Evolutionary conservation across 1,140 invertebrate species (phyloP), one percentile per base, ranked within the genome.

Genomic region (Macrobrachium rosenbergii): DNA sequence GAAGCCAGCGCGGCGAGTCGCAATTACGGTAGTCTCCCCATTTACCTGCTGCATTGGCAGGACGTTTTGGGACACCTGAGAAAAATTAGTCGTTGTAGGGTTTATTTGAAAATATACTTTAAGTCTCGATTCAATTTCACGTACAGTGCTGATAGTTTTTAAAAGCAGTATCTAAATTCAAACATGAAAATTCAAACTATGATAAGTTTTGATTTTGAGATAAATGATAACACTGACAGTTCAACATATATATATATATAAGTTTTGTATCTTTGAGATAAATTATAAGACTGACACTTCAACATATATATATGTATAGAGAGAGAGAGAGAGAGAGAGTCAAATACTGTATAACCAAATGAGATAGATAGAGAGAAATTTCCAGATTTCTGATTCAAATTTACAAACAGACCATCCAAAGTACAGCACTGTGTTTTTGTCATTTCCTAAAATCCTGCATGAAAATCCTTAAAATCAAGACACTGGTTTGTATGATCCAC

Each of bases 11-110:
- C 0, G 96, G 96, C 1, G 94, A 93, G 91, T 97, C 96, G 90
- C 96, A 97, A 80, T 90, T 90, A 60, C 94, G 93, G 89, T 95
- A 96, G 91, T 96, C 95, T 16, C 96, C 96, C 95, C 95, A 97
- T 90, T 92, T 94, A 0, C 96, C 96, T 37, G 96, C 96, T 0
- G 93, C 92, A 28, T 93, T 87, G 37, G 78, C 73, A 10, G 83
- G 92, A 91, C 90, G 95, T 94, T 16, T 93, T 92, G 21, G 89
- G 91, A 82, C 95, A 94, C 91, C 97, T 98, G 91, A 96, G 98
- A 7, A 21, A 28, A 52, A 10, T 8, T 52, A 5, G 12, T 52
- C 52, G 2, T 52, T 8, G 52, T 52, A 52, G 12, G 52, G 0
- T 52, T 2, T 0, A 10, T 52, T 52, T 52, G 52, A 12, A 52